A percentile compares a stretch with the other conserved stretches of the same genome.
phyloP scores from a whole-genome alignment of 2,888 invertebrate genomes.

The Cyrtodaria siliqua region DNA sequence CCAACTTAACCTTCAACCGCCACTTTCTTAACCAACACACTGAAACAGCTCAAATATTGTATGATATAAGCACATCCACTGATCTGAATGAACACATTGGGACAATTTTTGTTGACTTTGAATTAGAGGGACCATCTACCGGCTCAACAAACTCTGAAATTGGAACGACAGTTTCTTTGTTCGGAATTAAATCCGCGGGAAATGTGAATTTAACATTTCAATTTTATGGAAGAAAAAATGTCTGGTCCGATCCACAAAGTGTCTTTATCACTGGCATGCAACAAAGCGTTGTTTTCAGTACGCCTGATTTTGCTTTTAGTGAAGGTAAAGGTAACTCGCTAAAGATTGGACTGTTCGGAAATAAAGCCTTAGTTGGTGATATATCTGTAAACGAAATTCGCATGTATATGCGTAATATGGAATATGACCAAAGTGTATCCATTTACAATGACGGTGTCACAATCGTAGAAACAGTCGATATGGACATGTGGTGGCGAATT shows the following conservation, averaged over 20 bases:
- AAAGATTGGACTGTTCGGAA: constrained; percentile 47
- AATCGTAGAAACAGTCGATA: constrained; percentile 66
- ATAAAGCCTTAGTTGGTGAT: constrained; percentile 1
- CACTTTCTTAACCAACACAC: no score
- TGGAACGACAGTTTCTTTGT: constrained; percentile 60
- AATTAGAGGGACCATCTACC: constrained; percentile 54
- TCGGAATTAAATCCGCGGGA: constrained; percentile 17
- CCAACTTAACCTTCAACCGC: constrained; percentile 21
- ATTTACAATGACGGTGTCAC: constrained; percentile 58
- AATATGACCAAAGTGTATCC: constrained; percentile 43
- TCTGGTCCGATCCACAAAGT: constrained; percentile 24
- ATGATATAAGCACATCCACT: not conserved
- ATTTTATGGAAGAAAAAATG: constrained; percentile 46
- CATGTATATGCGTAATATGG: constrained; percentile 58
- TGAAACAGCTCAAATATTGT: not conserved
- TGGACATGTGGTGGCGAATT: constrained; percentile 73
- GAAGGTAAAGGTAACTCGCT: constrained; percentile 61
- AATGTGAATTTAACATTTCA: constrained; percentile 44
- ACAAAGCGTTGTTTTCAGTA: constrained; percentile 29
- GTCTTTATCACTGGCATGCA: constrained; percentile 29
- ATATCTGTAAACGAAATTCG: constrained; percentile 53
- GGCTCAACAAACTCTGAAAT: constrained; percentile 70
- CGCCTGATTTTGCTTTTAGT: constrained; percentile 69
- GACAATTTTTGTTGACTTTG: constrained; percentile 48
- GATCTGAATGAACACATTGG: not conserved